Evolutionary conservation across 2,797 vertebrate genomes (phyloP), one percentile per base, ranked within the genome.

Genomic region (Astyanax mexicanus): DNA sequence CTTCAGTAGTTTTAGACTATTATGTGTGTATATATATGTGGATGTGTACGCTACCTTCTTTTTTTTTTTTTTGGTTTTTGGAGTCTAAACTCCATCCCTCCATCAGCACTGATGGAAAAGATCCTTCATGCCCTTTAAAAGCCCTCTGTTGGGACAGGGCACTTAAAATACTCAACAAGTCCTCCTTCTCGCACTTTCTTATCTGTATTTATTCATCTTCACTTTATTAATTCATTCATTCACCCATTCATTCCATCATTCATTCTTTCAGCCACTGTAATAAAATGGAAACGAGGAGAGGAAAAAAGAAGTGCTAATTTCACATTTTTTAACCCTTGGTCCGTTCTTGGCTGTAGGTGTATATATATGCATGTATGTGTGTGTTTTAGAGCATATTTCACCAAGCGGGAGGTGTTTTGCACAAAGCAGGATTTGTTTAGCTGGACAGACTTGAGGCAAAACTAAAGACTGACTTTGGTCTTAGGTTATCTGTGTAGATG

Each of bases 281-380:
- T 37, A 52, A 83, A 54, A 1, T 71, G 64, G 79, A 80, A 77
- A 81, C 62, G 51, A 68, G 52, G 27, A 58, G 64, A 78, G 78
- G 81, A 75, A 17, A 82, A 81, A 81, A 80, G 80, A 92, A 91
- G 90, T 92, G 91, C 90, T 92, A 77, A 47, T 65, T 77, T 75
- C 42, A 78, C 80, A 78, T 75, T 81, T 81, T 83, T 68, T n/a
- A n/a, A 70, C 77, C 73, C 66, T 69, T 52, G 2, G 5, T 42
- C 61, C n/a, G 23, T 25, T 40, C 29, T 44, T 49, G 51, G 13
- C 17, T 10, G 11, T 23, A 3, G 6, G 19, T 15, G 42, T 17
- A 5, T 32, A 5, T 32, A 29, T 32, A 37, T 23, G 37, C 21
- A 27, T 47, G 15, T 65, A 42, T 73, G 54, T 64, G 12, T 21